Base-by-base conservation (phyloP, 2,113 vertebrate genomes). In the Chiloscyllium plagiosum region DNA sequence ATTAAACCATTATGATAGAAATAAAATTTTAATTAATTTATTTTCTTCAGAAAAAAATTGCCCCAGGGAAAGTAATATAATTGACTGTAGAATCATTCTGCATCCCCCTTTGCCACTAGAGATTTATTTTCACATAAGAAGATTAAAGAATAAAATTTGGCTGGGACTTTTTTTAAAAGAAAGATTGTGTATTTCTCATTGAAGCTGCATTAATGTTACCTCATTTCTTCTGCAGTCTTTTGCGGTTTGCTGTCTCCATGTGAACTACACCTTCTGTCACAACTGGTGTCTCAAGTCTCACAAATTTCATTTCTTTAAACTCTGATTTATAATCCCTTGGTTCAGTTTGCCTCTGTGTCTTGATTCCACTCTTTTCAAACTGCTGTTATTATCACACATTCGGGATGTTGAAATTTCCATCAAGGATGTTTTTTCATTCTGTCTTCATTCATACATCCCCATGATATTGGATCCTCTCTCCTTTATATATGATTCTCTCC, bases 1-100 rank as follows among this genome's bases (percentile, higher is more conserved):
- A 93, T 68, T 93, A 93, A 42, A 22, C 89, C 37, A 93, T 93
- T 68, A 37, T 93, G 89, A 17, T 7, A 66, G 65, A 93, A 33
- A 93, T 10, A 93, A 37, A 90, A 52, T 33, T 90, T 61, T 65
- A 93, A 93, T 93, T 93, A 42, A 93, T 93, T 93, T 66, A 4
- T 65, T 66, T 65, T 61, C 56, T 92, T 92, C 19, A 4, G 33
- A 47, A 87, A 87, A 56, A 33, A 61, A n/a, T 65, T 66, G 33
- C 89, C 61, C 66, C 7, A 33, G 61, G 65, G 33, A 2, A 37
- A 93, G 66, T 42, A 42, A 2, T 22, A 61, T 93, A 37, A 37
- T n/a, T 37, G 89, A n/a, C 13, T 93, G 20, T 2, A 93, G 89
- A 93, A 66, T 93, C 33, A 66, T 37, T 68, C 61, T 19, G 6